Evolutionary conservation across 2,888 invertebrate species (phyloP).

Genomic region (Drosophila prolongata): DNA sequence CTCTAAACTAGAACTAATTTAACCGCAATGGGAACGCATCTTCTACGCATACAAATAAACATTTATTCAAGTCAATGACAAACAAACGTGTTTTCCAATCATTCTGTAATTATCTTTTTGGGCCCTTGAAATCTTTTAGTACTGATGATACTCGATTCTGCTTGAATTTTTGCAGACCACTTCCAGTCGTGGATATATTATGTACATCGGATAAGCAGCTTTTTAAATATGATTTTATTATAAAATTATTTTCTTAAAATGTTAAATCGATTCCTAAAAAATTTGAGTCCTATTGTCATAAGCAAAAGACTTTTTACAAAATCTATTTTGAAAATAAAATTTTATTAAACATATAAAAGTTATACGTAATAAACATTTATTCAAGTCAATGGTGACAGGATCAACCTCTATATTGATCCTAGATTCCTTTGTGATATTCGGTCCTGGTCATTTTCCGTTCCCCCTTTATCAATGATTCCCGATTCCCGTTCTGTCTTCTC

Average conservation of each 20-base stretch:
- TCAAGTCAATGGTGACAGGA: neutral
- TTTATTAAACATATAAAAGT: neutral
- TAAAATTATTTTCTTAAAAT: too few relatives aligned
- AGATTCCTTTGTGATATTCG: neutral
- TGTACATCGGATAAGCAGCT: too few relatives aligned
- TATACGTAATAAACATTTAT: conserved; percentile 9
- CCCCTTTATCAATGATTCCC: neutral
- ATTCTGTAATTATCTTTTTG: too few relatives aligned
- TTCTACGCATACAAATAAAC: conserved; percentile 73
- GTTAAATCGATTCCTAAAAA: too few relatives aligned
- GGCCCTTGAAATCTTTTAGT: too few relatives aligned
- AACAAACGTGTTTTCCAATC: neutral
- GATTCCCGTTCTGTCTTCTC: neutral
- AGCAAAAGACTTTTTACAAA: too few relatives aligned
- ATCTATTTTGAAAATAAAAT: neutral
- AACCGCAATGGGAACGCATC: conserved; percentile 62
- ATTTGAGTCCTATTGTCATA: too few relatives aligned
- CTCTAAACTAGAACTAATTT: conserved; percentile 68
- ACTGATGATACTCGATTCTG: too few relatives aligned
- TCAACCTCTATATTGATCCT: neutral
- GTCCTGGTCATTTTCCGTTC: neutral
- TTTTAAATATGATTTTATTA: too few relatives aligned
- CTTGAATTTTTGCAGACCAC: too few relatives aligned
- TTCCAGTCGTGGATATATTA: too few relatives aligned
- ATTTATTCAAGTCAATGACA: conserved; percentile 65